Evolutionary conservation across 2,113 vertebrate species (phyloP), one percentile per base, ranked within the genome.

Genomic region (Dunckerocampus dactyliophorus): DNA sequence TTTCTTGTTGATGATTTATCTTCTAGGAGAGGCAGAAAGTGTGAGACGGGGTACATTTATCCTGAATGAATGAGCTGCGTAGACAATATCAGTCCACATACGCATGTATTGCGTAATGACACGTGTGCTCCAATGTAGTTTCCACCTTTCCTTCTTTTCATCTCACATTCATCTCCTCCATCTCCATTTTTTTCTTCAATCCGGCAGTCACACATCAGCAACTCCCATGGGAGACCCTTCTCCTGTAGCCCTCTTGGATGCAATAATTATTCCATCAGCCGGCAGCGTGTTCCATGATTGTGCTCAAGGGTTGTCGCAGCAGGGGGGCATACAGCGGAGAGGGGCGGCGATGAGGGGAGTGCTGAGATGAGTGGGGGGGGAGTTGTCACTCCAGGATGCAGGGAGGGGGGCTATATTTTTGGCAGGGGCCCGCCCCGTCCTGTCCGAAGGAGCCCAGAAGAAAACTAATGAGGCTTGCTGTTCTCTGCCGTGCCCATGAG

Each of bases 221-320:
- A 81, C 70, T 89, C 90, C 88, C 91, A 4, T 28, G 85, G 82
- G 90, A 89, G 76, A 69, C 21, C 71, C 82, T 73, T 82, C 80
- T 87, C 78, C 84, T 83, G 83, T 83, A 82, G 84, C 78, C 84
- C 75, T 64, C 84, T 82, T 87, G 90, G 88, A 91, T 89, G 85
- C 87, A 92, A 90, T 93, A 93, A 94, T 94, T 93, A 93, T 92
- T 94, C 92, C 86, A 91, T 93, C 91, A 93, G 86, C 82, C 81
- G 84, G 88, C 88, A 84, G 86, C 88, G 87, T 92, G 90, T 91
- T 91, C 84, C 72, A 89, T 94, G 90, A 92, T 89, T 92, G 91
- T 86, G 83, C 90, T 92, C 90, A 84, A 85, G 86, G 91, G 90
- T 87, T 88, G 90, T 82, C 86, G 77, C 91, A 90, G 88, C 80